phyloP scores from a whole-genome alignment of 2,888 invertebrate species.

The Erebia ligea region DNA sequence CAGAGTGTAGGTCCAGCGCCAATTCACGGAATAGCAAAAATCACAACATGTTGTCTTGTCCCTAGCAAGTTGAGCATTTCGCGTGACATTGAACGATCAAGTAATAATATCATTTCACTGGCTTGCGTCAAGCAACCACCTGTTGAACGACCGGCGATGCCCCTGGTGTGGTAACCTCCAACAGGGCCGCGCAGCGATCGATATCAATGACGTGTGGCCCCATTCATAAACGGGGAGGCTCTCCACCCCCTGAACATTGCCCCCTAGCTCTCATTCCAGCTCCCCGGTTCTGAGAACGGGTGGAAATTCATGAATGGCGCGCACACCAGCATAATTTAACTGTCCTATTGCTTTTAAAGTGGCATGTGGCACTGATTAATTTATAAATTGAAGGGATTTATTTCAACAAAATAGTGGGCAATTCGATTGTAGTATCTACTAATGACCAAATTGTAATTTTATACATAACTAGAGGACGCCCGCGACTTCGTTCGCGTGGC shows the following conservation, averaged over 20 bases:
- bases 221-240: conserved; percentile 77
- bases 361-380: not conserved
- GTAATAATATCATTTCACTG: conserved; percentile 28
- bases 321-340: conserved; percentile 49
- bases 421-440: too few relatives aligned
- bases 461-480: too few relatives aligned
- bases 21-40: too few relatives aligned
- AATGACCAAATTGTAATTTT: too few relatives aligned
- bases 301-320: conserved; percentile 73
- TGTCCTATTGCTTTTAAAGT: conserved; percentile 25
- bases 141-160: conserved; percentile 66
- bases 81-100: conserved; percentile 1
- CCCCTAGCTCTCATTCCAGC: conserved; percentile 51
- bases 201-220: conserved; percentile 78
- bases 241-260: conserved; percentile 48
- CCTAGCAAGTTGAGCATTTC: not conserved
- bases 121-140: conserved; percentile 72
- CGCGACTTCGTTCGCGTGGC: too few relatives aligned
- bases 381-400: too few relatives aligned
- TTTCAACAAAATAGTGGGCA: too few relatives aligned
- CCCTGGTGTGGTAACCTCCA: conserved; percentile 75
- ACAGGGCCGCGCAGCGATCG: conserved; percentile 59
- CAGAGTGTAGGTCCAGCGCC: too few relatives aligned
- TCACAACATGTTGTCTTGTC: too few relatives aligned
- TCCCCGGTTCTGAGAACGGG: conserved; percentile 49